Conservation (phyloP, 2,888 invertebrate genomes). For the Sceliomorpha sp. region DNA sequence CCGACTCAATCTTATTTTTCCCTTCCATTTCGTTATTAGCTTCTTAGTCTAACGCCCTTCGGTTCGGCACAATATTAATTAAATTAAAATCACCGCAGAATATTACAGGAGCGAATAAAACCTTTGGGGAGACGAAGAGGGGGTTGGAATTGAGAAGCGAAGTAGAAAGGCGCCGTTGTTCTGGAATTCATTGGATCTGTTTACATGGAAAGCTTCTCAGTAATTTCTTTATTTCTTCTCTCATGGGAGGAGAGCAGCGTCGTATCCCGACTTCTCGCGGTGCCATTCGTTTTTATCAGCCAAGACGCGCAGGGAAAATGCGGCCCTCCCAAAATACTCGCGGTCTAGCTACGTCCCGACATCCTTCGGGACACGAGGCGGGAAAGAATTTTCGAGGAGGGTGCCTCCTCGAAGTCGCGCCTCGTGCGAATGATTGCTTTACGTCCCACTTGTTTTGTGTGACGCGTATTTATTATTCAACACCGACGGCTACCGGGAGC, state of each 20-base stretch:
- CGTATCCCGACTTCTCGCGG: slow-evolving; percentile 63
- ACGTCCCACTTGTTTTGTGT: slow-evolving; percentile 63
- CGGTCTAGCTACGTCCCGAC: slow-evolving; percentile 60
- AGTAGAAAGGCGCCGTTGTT: slow-evolving; percentile 26
- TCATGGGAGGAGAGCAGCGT: slow-evolving; percentile 52
- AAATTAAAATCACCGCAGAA: too few relatives aligned
- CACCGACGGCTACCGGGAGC: slow-evolving; percentile 30
- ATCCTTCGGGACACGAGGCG: slow-evolving; percentile 47
- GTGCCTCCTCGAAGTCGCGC: slow-evolving; percentile 67
- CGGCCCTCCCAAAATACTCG: slow-evolving; percentile 43
- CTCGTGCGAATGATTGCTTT: slow-evolving; percentile 72
- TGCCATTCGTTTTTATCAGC: slow-evolving; percentile 79
- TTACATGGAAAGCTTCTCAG: slow-evolving; percentile 65
- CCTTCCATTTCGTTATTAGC: too few relatives aligned
- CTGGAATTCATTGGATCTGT: slow-evolving; percentile 69
- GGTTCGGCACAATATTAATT: too few relatives aligned
- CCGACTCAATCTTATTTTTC: too few relatives aligned
- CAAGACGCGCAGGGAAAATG: slow-evolving; percentile 62
- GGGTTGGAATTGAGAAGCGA: too few relatives aligned
- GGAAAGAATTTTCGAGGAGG: slow-evolving; percentile 50
- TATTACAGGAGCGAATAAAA: too few relatives aligned
- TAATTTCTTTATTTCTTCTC: slow-evolving; percentile 78
- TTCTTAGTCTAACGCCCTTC: too few relatives aligned
- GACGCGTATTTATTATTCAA: slow-evolving; percentile 71
- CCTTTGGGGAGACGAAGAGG: too few relatives aligned